phyloP scores from a whole-genome alignment of 2,888 invertebrate genomes.

The Antheraea yamamai region DNA sequence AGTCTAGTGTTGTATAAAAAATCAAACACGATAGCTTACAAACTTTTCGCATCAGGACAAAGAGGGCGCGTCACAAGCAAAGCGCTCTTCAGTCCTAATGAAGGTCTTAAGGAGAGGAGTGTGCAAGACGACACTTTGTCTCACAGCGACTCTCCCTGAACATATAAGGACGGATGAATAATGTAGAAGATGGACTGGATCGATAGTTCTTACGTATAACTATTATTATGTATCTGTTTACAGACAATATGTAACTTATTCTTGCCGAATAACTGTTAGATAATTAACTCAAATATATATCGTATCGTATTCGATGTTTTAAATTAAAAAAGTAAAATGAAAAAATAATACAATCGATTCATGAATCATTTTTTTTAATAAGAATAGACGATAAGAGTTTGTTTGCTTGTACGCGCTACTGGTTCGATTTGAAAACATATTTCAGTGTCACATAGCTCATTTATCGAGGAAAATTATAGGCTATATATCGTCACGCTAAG shows the following conservation, averaged over 20 bases:
- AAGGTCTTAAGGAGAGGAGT: conserved; percentile 46
- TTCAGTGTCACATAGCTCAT: too few species aligned
- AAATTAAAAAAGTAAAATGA: too few species aligned
- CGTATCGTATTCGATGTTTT: too few species aligned
- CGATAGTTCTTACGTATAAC: not conserved
- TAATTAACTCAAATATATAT: too few species aligned
- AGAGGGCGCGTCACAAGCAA: conserved; percentile 41
- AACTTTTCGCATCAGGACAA: conserved; percentile 6
- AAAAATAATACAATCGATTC: too few species aligned
- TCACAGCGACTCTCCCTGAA: conserved; percentile 56
- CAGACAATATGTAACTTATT: not conserved
- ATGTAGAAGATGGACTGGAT: conserved; percentile 35
- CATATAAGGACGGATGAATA: conserved; percentile 44
- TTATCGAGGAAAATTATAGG: too few species aligned
- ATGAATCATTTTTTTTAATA: too few species aligned
- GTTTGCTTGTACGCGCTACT: too few species aligned
- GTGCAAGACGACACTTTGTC: conserved; percentile 50
- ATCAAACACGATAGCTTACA: not conserved
- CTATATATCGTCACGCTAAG: too few species aligned
- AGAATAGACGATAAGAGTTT: too few species aligned
- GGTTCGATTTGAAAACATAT: too few species aligned
- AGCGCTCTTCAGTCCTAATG: conserved; percentile 52
- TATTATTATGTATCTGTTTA: not conserved
- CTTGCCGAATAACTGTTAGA: not conserved
- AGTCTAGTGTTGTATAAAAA: not conserved